Evolutionary conservation across 1,140 invertebrate species (phyloP).

Genomic region (Rhyacophila brunnea): DNA sequence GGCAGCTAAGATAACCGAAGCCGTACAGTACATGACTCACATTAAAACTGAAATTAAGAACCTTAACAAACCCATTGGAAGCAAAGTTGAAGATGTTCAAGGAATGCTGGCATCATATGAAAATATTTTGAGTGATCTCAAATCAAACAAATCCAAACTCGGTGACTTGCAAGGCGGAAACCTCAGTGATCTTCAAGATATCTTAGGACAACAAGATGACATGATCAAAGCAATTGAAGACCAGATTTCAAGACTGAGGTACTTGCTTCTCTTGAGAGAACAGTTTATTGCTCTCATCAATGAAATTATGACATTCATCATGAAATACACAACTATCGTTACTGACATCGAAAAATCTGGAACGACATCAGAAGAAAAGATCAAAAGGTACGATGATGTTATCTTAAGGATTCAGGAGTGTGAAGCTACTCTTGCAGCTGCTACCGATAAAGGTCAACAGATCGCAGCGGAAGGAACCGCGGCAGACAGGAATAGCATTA

Average conservation of each 20-base stretch:
- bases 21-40: constrained; percentile 73
- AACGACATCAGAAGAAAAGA: constrained; percentile 79
- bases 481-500: constrained; percentile 82
- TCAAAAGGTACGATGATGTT: constrained; percentile 83
- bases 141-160: constrained; percentile 76
- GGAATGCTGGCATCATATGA: constrained; percentile 76
- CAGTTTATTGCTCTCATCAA: constrained; percentile 83
- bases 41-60: constrained; percentile 82
- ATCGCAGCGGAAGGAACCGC: constrained; percentile 85
- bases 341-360: constrained; percentile 80
- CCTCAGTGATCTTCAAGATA: constrained; percentile 72
- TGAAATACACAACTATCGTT: constrained; percentile 83
- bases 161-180: constrained; percentile 74
- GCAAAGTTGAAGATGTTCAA: constrained; percentile 80
- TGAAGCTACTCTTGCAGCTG: constrained; percentile 81
- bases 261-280: constrained; percentile 76
- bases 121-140: constrained; percentile 74
- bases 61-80: constrained; percentile 81
- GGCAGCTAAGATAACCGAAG: constrained; percentile 74
- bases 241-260: constrained; percentile 75
- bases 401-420: constrained; percentile 83
- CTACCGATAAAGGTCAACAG: constrained; percentile 87
- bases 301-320: constrained; percentile 84
- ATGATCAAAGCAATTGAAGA: constrained; percentile 79
- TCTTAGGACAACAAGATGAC: constrained; percentile 81